Conservation (phyloP, 2,797 vertebrate species). For the Gallirallus australis region DNA sequence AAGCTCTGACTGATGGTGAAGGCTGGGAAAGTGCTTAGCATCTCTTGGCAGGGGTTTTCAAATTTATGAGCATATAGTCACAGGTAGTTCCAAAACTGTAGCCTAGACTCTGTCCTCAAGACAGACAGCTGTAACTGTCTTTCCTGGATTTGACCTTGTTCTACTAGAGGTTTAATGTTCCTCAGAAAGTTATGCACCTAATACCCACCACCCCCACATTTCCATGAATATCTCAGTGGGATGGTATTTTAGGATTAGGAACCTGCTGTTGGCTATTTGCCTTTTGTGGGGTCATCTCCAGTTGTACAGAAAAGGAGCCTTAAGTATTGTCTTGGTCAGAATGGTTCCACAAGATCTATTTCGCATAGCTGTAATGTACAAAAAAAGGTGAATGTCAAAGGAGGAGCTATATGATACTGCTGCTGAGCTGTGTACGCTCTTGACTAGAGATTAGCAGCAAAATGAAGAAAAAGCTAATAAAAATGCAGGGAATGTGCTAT, state of each 20-base stretch:
- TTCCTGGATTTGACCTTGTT: not conserved
- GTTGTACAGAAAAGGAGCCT: not conserved
- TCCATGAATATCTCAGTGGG: not conserved
- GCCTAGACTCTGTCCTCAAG: not conserved
- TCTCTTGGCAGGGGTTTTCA: not conserved
- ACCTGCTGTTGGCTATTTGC: not conserved
- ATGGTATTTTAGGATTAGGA: not conserved
- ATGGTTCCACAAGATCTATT: not conserved
- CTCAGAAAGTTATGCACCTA: not conserved
- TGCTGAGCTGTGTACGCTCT: not conserved
- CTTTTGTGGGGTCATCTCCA: not conserved
- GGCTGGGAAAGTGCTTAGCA: not conserved
- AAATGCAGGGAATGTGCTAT: not conserved
- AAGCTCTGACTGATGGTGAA: not conserved
- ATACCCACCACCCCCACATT: not conserved
- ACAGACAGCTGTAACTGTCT: not conserved
- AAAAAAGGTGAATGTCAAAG: not conserved
- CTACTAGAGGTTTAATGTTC: not conserved
- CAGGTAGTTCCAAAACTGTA: not conserved
- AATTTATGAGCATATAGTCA: not conserved
- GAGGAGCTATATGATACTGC: not conserved
- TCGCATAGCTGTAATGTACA: not conserved
- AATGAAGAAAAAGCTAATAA: not conserved
- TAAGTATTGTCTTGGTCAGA: not conserved
- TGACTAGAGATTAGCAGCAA: not conserved